phyloP scores from a whole-genome alignment of 1,140 invertebrate species.

The Brachionus paranguensis region DNA sequence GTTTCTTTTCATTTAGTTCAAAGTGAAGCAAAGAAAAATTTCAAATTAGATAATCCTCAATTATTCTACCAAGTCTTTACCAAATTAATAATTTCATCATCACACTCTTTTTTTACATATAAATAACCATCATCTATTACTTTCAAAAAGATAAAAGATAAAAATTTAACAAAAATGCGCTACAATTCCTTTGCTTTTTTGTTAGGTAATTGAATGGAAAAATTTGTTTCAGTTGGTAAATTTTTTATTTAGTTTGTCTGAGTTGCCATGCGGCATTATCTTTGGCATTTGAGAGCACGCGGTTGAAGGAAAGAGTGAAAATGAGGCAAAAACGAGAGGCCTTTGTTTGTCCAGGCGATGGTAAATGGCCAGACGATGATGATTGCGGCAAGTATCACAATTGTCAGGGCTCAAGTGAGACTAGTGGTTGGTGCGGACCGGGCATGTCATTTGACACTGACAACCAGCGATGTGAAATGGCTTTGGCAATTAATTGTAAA shows the following conservation, averaged over 20 bases:
- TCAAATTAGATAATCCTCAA: constrained; percentile 29
- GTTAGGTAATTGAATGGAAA: background rate
- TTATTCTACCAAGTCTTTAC: constrained; percentile 8
- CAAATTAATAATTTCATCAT: background rate
- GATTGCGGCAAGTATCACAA: constrained; percentile 38
- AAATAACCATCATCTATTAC: background rate
- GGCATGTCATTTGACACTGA: constrained; percentile 40
- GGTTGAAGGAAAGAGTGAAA: background rate
- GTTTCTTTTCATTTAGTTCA: background rate
- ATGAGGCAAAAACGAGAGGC: background rate
- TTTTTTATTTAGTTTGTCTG: background rate
- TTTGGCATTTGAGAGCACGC: background rate
- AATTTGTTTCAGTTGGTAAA: background rate
- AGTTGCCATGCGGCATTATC: background rate
- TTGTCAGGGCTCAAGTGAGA: background rate
- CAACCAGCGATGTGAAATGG: constrained; percentile 36
- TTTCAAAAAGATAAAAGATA: background rate
- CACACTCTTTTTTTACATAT: background rate
- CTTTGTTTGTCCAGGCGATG: constrained; percentile 36
- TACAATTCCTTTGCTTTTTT: background rate
- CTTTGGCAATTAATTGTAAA: constrained; percentile 14
- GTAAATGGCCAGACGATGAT: constrained; percentile 27
- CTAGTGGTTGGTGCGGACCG: constrained; percentile 31
- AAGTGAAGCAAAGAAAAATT: background rate
- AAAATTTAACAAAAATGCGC: background rate